A percentile compares a stretch with the other conserved stretches of the same genome.
Conservation (phyloP, 2,888 invertebrate genomes). For the Arenicola marina region DNA sequence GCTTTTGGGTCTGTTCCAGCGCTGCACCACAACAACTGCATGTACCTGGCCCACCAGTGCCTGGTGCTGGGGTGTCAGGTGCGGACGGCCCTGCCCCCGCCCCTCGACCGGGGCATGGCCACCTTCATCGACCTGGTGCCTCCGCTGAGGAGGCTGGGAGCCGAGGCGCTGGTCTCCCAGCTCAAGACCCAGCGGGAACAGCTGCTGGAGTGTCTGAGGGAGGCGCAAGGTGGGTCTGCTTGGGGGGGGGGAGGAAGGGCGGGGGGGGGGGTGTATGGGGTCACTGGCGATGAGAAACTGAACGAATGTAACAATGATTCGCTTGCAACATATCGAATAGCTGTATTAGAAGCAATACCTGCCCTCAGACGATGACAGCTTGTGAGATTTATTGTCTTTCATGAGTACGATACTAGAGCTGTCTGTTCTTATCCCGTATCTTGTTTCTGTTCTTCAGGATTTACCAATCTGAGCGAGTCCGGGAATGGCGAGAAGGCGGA, state of each 20-base stretch:
- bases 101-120: constrained; percentile 66
- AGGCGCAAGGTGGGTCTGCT: constrained; percentile 71
- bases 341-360: too few species aligned
- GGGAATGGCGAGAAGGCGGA: constrained; percentile 46
- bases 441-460: constrained; percentile 50
- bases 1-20: too few species aligned
- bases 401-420: too few species aligned
- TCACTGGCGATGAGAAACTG: too few species aligned
- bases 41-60: constrained; percentile 80
- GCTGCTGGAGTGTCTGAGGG: constrained; percentile 75
- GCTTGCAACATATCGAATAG: too few species aligned
- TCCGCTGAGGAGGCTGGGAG: constrained; percentile 72
- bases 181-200: constrained; percentile 77
- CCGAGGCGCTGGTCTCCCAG: constrained; percentile 74
- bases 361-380: background rate
- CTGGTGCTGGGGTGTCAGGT: constrained; percentile 73
- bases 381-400: too few species aligned
- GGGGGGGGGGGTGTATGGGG: too few species aligned
- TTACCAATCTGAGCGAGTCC: constrained; percentile 51
- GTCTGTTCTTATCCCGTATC: too few species aligned
- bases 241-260: too few species aligned
- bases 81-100: constrained; percentile 68
- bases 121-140: constrained; percentile 74
- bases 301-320: too few species aligned
- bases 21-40: constrained; percentile 80